Base-by-base conservation (phyloP, 37 sponge, comb jelly and placozoan genomes). In the Halisarca cf. caerulea region DNA sequence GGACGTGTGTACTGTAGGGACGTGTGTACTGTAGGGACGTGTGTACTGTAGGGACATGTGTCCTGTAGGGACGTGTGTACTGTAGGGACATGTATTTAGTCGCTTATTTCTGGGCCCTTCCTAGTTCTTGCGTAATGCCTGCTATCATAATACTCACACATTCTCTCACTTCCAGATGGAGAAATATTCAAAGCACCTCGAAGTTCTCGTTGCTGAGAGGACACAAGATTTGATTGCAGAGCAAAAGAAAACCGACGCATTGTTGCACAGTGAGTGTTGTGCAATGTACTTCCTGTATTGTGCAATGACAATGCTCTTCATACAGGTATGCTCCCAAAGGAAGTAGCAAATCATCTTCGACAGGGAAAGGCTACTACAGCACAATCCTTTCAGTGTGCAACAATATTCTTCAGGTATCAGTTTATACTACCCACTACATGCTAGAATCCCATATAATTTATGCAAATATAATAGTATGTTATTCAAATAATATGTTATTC, bases 141-240 rank as follows among this genome's bases (percentile, higher is more conserved):
- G n/a, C n/a, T n/a, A n/a, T n/a, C n/a, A n/a, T n/a, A n/a, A n/a
- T n/a, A n/a, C n/a, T n/a, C n/a, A n/a, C n/a, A n/a, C n/a, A n/a
- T n/a, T 68, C 9, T 78, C 32, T 53, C 30, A 81, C 9, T 0
- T n/a, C 4, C 42, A 94, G 94, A 96, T 96, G 96, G 96, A 96
- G 83, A 96, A 91, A 45, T 96, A 96, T 59, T 93, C 94, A 0
- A 96, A 96, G 57, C 89, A 96, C 54, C 66, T 96, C 64, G 96
- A 96, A 70, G 82, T 83, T 11, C 72, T 96, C 27, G 96, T 96
- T 3, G 85, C 89, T 32, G 96, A 93, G 58, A 61, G 96, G 57
- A 96, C 96, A 36, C 89, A 90, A 27, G 96, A 93, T 41, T 80
- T 96, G 30, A 83, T 89, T 42, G 87, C 83, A 35, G 96, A 96